Evolutionary conservation across 2,797 vertebrate species (phyloP).

Genomic region (Halcyon leucocephala): DNA sequence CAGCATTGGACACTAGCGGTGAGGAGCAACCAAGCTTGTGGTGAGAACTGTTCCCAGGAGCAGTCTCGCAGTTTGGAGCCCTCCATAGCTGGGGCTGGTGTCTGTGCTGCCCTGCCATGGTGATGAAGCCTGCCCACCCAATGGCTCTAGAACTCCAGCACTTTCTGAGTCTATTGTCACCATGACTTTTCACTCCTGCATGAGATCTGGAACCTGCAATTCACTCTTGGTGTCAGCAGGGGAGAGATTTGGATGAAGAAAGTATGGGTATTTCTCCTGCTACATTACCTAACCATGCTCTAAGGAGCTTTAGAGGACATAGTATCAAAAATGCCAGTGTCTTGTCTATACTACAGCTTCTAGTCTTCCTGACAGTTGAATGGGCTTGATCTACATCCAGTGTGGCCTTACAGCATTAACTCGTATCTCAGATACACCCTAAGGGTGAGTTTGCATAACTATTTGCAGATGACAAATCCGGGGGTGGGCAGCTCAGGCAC

Average conservation of each 20-base stretch:
- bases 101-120: rapidly evolving
- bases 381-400: background rate
- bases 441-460: background rate
- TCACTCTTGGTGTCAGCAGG: background rate
- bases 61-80: rapidly evolving
- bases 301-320: background rate
- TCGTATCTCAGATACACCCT: background rate
- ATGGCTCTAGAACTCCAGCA: background rate
- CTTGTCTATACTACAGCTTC: background rate
- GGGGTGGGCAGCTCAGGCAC: background rate
- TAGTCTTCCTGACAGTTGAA: background rate
- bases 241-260: background rate
- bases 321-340: background rate
- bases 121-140: background rate
- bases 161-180: background rate
- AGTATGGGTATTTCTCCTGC: background rate
- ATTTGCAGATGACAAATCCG: background rate
- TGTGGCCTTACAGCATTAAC: background rate
- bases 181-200: rapidly evolving
- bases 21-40: background rate
- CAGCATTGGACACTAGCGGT: background rate
- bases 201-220: background rate
- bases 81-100: rapidly evolving
- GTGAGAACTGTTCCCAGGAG: background rate
- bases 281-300: background rate